A percentile compares a stretch with the other conserved stretches of the same genome.
phyloP scores from a whole-genome alignment of 2,797 vertebrate species.

The Dendrocincla tyrannina region DNA sequence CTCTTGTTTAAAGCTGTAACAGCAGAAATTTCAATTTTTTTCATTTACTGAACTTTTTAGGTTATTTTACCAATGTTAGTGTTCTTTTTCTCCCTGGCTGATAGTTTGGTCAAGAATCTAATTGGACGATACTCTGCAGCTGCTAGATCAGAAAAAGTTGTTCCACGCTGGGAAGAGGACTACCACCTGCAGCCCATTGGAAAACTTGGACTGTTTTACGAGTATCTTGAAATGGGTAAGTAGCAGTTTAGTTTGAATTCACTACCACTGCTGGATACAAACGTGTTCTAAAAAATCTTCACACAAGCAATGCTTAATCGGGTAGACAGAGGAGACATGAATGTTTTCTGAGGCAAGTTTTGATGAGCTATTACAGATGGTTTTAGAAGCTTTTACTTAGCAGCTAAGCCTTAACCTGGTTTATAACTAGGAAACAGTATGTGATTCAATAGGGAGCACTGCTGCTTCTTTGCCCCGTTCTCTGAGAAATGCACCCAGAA shows the following conservation, averaged over 20 bases:
- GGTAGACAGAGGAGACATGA: neutral
- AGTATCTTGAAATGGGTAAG: constrained; percentile 97
- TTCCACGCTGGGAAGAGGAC: constrained; percentile 93
- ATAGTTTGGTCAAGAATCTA: constrained; percentile 91
- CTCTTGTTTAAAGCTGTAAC: neutral
- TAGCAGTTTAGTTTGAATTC: neutral
- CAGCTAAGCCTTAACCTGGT: neutral
- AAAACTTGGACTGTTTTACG: constrained; percentile 90
- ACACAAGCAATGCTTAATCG: neutral
- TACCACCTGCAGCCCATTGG: constrained; percentile 85
- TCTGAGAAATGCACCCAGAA: neutral
- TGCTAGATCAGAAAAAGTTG: constrained; percentile 73
- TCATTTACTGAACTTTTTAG: neutral
- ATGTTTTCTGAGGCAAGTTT: neutral
- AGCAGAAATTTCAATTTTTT: neutral
- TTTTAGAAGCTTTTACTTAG: neutral
- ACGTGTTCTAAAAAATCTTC: neutral
- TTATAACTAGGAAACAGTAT: neutral
- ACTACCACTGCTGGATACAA: neutral
- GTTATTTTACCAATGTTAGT: constrained; percentile 3
- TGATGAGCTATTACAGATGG: neutral
- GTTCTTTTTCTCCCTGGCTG: constrained; percentile 34
- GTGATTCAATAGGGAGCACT: neutral
- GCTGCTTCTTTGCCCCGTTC: neutral
- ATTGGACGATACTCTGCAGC: constrained; percentile 79